These are phyloP conservation scores for Phalacrocorax carbo DNA, from an alignment of 2,113 vertebrate species.

Conservation along the genomic window DNA sequence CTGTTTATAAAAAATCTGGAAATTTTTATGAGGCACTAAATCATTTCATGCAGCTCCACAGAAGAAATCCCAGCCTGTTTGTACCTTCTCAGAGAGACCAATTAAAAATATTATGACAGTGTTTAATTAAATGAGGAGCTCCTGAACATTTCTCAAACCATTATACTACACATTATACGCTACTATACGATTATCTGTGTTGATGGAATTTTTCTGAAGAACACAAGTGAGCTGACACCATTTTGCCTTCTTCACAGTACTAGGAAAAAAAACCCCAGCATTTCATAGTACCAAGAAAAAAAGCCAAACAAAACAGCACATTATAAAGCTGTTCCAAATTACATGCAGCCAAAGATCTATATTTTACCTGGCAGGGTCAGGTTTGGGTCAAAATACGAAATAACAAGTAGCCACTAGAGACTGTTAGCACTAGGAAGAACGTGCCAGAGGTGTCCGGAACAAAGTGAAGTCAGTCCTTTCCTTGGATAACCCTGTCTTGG, in stretches of 20 bases:
- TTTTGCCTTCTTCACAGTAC: neutral
- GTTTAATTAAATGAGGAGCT: neutral
- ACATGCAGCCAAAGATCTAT: neutral
- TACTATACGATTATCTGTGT: neutral
- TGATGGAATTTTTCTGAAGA: neutral
- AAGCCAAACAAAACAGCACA: rapidly evolving
- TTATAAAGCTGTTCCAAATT: neutral
- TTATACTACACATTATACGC: neutral
- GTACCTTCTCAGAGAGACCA: neutral
- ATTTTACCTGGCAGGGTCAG: neutral
- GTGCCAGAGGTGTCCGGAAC: neutral
- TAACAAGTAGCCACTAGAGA: neutral
- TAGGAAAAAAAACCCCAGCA: neutral
- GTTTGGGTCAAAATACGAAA: neutral
- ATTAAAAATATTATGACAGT: neutral
- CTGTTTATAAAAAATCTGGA: neutral
- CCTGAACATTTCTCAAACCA: neutral
- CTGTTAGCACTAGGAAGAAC: neutral
- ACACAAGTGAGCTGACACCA: neutral
- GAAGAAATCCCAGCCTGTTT: neutral
- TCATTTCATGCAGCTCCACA: neutral
- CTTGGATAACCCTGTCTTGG: neutral
- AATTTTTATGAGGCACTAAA: neutral
- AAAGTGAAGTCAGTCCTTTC: neutral
- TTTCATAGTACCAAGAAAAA: neutral